Evolutionary conservation across 1,140 invertebrate genomes (phyloP).

Genomic region (Heliconius hewitsoni): DNA sequence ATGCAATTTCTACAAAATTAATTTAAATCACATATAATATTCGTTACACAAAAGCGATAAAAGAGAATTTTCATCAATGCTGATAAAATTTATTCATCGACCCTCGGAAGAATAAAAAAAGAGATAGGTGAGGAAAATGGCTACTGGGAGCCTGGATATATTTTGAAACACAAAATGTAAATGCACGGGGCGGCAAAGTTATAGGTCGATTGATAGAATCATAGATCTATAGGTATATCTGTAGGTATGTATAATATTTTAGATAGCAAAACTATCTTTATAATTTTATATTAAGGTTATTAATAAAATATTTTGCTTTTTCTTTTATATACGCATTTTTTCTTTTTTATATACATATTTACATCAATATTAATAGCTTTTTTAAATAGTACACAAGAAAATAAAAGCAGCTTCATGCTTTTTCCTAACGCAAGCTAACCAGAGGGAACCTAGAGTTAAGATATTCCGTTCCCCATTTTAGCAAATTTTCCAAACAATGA

Average conservation of each 20-base stretch:
- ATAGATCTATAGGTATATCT: no score
- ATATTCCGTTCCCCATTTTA: not conserved
- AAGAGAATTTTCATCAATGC: conserved; percentile 19
- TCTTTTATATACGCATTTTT: no score
- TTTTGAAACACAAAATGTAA: not conserved
- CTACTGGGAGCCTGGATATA: not conserved
- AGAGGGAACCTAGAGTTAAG: not conserved
- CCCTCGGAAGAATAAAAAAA: conserved; percentile 20
- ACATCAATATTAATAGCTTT: no score
- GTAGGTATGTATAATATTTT: no score
- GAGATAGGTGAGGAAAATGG: conserved; percentile 15
- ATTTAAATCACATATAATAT: conserved; percentile 17
- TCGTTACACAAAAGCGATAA: conserved; percentile 15
- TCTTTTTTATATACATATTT: no score
- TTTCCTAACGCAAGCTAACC: not conserved
- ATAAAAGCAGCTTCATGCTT: not conserved
- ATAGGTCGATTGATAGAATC: not conserved
- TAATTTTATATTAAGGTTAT: no score
- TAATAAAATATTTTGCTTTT: no score
- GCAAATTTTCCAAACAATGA: not conserved
- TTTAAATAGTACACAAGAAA: no score
- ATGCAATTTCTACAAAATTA: not conserved
- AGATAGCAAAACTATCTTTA: no score
- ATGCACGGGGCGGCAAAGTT: not conserved
- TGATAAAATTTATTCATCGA: conserved; percentile 35